Evolutionary conservation across 1,140 invertebrate genomes (phyloP), one percentile per base, ranked within the genome.

Genomic region (Euwallacea fornicatus): DNA sequence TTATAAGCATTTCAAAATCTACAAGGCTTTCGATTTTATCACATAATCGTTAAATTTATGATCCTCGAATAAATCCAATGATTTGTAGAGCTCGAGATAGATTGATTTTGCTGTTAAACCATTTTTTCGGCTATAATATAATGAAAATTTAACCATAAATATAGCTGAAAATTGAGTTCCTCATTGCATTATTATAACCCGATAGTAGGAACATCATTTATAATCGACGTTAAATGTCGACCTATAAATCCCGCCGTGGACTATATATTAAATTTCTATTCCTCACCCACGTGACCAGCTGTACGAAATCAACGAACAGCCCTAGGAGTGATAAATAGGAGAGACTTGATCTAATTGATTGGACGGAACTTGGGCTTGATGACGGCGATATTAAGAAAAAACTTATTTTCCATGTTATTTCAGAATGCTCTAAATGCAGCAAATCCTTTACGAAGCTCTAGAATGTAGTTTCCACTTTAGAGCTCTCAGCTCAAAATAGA

Each of bases 71-170:
- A 50, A 50, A 50, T 50, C 46, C 46, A 13, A 50, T 50, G 46
- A 50, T 50, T 50, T 50, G 46, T 50, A 50, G 46, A 11, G 46
- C 46, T 6, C 46, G 9, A 50, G 46, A 50, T 50, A 50, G 46
- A 50, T 50, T 50, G 46, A 50, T 50, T 50, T 50, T 13, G 9
- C 46, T 50, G 46, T 50, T 50, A 50, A 50, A 50, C 46, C 46
- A 50, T 11, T 50, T 50, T 50, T 50, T 47, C 13, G 9, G 46
- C 46, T 50, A 11, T 50, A 50, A 10, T 50, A 13, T 50, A 50
- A 50, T 13, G 46, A 50, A 50, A 50, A 50, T 50, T 50, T 50
- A 6, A 6, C 13, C 46, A 13, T 50, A 50, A 50, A 50, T 50
- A 50, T 50, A 50, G 46, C 13, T 50, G 46, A 50, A 50, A 50